Evolutionary conservation across 2,888 invertebrate genomes (phyloP).

Genomic region (Pediacus dermestoides): DNA sequence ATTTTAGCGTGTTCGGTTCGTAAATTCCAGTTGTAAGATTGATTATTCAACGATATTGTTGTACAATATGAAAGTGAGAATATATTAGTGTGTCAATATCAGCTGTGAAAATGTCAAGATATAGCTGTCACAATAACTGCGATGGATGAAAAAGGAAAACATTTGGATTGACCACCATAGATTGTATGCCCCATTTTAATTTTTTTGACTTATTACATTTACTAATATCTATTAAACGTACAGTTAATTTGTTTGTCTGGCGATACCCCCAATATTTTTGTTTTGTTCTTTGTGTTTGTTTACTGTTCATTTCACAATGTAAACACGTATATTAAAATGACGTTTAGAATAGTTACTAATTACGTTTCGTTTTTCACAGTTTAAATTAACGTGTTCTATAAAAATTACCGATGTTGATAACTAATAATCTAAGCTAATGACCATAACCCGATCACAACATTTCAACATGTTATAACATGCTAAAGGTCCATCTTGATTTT

Average conservation of each 20-base stretch:
- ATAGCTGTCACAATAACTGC: constrained; percentile 35
- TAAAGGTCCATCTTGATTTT: constrained; percentile 1
- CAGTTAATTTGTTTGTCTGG: no score
- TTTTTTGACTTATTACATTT: no score
- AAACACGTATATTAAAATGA: no score
- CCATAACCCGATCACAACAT: neutral
- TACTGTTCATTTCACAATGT: constrained; percentile 20
- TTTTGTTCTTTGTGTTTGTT: no score
- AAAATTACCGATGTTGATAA: no score
- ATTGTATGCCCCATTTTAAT: constrained; percentile 35
- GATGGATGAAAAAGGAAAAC: constrained; percentile 33
- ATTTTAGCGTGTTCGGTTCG: constrained; percentile 24
- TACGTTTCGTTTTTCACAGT: no score
- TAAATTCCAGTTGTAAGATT: constrained; percentile 19
- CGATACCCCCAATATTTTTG: no score
- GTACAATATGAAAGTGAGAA: constrained; percentile 21
- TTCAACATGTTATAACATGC: neutral
- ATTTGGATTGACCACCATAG: constrained; percentile 35
- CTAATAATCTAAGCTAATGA: neutral
- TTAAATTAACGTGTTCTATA: no score
- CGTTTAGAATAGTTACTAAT: no score
- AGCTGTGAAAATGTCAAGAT: constrained; percentile 48
- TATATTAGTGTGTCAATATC: constrained; percentile 38
- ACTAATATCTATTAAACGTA: no score
- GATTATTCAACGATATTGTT: constrained; percentile 9